Base-by-base conservation (phyloP, 2,888 invertebrate species). In the Pandemis heparana region DNA sequence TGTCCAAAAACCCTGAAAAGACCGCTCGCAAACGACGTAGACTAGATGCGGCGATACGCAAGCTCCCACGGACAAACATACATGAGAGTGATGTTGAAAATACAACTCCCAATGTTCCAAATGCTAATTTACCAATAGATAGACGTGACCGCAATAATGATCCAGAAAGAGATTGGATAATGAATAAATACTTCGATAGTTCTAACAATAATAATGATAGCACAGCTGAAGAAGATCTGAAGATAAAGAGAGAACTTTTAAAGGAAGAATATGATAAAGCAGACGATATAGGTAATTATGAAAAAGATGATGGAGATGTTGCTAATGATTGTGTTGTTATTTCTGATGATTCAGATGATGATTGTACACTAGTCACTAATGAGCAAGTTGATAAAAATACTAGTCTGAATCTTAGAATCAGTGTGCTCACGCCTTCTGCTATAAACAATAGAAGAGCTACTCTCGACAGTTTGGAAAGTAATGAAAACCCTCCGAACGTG, bases 311-410 rank as follows among this genome's bases (percentile, higher is more conserved):
- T 12, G 12, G 12, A 5, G 8, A 38, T 8, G 38, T 6, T 14
- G 3, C 14, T 32, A 32, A 32, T 32, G 4, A 32, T 32, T 32
- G 23, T n/a, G 38, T 60, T n/a, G 38, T 38, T 7, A 64, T 71
- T 23, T 48, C 46, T 9, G 46, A 60, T 5, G 65, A 71, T 65
- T 65, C 65, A 14, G 71, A 71, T 23, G 65, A 71, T 12, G 60
- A 71, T n/a, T 38, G 32, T 9, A 10, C 56, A 4, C 23, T 56
- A 10, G 23, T 56, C 4, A 12, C 14, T 18, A 18, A 64, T 23
- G 10, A 10, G n/a, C n/a, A 38, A 65, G 51, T 16, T n/a, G 48
- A 51, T 16, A 39, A 64, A 32, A 48, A 51, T 7, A 48, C 38
- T n/a, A 39, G 7, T 16, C 8, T 14, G 14, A 14, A 6, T 32